Base-by-base conservation (phyloP, 2,888 invertebrate genomes). In the Sarcophaga carnaria region DNA sequence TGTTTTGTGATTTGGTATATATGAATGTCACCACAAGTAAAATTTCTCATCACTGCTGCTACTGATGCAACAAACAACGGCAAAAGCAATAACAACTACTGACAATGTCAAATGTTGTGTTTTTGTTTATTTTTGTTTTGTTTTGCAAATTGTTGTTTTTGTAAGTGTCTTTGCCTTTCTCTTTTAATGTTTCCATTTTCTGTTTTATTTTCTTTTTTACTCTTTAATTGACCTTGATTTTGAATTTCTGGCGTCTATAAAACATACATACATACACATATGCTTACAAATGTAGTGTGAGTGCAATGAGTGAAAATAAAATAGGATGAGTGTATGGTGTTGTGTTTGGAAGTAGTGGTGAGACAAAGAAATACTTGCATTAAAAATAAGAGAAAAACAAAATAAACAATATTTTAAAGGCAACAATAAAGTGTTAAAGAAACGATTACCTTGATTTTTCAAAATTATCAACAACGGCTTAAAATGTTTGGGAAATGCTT, bases 371-470 rank as follows among this genome's bases (percentile, higher is more conserved):
- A 37, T 37, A 37, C 8, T 37, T 37, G 37, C 11, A 14, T 60
- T 25, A 63, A 59, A 10, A 69, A 69, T 25, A 54, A 37, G 22
- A 20, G 8, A 12, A 54, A 22, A 14, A 47, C 49, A 71, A 27
- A 59, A 62, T 11, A 37, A 64, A 64, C 25, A 45, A 63, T 37
- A 2, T 37, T 37, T 37, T 37, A 37, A 10, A 37, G 37, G 37
- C 37, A 10, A 37, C 37, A 37, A 37, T 37, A 37, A 37, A 37
- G 10, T 37, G 37, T 10, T 37, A 75, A 70, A 63, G 20, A 79
- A 84, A 66, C 47, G 70, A 80, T 84, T 84, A 80, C 70, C 75
- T 84, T 84, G 79, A 60, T 66, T 75, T 80, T 37, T 60, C 25
- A 8, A 76, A 70, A 80, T 77, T 77, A 75, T 84, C 75, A 84